phyloP scores from a whole-genome alignment of 37 sponge, comb jelly and placozoan species.

The Mnemiopsis leidyi region DNA sequence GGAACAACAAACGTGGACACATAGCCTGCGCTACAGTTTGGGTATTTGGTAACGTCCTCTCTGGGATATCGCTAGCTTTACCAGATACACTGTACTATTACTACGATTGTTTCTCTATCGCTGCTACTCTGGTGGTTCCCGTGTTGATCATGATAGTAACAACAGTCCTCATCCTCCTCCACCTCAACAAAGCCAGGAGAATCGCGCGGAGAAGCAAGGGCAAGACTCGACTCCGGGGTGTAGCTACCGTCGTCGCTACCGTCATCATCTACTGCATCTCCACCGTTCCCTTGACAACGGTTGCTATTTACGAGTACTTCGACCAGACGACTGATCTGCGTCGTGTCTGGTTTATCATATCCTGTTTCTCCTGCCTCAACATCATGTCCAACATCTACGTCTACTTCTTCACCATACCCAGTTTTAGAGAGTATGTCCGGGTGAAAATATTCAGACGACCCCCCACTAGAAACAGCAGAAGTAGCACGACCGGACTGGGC shows the following conservation, averaged over 20 bases:
- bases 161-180: background rate
- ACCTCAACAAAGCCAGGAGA: background rate
- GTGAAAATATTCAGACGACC: background rate
- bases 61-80: background rate
- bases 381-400: background rate
- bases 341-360: background rate
- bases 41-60: background rate
- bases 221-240: background rate
- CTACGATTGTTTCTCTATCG: background rate
- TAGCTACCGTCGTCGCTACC: background rate
- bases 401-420: background rate
- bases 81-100: background rate
- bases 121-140: background rate
- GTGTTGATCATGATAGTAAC: background rate
- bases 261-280: background rate
- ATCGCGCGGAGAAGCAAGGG: background rate
- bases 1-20: background rate
- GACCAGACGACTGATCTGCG: background rate
- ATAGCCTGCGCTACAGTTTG: background rate
- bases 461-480: too few species aligned
- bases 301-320: background rate
- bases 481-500: too few species aligned
- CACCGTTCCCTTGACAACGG: background rate
- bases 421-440: background rate
- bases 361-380: background rate